phyloP scores from a whole-genome alignment of 1,140 invertebrate species.

The Sinonovacula constricta region DNA sequence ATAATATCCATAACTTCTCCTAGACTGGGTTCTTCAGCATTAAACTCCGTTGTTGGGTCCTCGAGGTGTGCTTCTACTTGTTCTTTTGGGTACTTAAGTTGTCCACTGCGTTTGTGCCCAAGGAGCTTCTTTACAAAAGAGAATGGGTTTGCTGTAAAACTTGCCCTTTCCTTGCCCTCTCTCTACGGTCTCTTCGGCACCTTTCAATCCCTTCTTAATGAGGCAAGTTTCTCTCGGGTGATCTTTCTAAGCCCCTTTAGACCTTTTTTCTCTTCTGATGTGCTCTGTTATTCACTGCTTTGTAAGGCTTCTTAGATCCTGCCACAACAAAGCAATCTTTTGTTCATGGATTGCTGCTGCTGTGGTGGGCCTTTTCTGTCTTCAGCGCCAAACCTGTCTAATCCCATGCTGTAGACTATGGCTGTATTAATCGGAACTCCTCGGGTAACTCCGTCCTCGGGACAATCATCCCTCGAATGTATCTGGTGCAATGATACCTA shows the following conservation, averaged over 20 bases:
- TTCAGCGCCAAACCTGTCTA: no score
- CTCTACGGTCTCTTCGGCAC: not conserved
- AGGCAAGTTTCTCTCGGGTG: not conserved
- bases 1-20: conserved; percentile 15
- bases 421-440: no score
- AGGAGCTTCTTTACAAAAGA: not conserved
- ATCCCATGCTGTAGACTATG: no score
- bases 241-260: not conserved
- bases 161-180: not conserved
- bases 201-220: conserved; percentile 5
- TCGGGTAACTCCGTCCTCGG: no score
- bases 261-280: conserved; percentile 9
- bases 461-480: no score
- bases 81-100: not conserved
- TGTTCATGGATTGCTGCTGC: no score
- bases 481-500: no score
- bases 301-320: not conserved
- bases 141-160: no score
- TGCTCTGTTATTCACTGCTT: no score
- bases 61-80: no score
- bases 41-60: not conserved
- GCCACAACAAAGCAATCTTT: no score
- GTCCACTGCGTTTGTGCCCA: conserved; percentile 5
- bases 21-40: not conserved
- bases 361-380: no score